These are phyloP conservation scores for Meloidogyne floridensis DNA, from an alignment of 1,140 invertebrate genomes.

Conservation along the genomic window DNA sequence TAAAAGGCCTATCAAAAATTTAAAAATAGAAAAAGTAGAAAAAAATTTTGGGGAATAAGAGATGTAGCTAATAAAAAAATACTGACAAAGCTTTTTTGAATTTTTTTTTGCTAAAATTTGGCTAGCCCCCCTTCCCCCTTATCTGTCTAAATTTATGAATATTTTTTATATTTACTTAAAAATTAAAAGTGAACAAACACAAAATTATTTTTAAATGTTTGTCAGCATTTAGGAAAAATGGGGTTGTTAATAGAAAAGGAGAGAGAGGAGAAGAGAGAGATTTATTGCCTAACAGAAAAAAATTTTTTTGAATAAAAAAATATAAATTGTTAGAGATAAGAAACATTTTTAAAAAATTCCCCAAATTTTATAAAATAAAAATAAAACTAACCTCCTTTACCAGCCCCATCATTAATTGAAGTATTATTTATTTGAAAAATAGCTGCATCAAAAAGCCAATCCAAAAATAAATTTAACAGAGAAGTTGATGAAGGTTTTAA, in stretches of 20 bases:
- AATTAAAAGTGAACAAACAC: neutral
- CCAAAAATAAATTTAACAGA: neutral
- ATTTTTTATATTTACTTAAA: neutral
- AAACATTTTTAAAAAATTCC: no score
- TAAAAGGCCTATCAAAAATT: no score
- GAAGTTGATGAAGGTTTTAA: neutral
- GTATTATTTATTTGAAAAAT: neutral
- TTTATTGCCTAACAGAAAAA: no score
- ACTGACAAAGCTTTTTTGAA: neutral
- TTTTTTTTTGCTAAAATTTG: neutral
- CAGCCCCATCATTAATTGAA: neutral
- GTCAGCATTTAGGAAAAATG: neutral
- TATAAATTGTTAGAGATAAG: no score
- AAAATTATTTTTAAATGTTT: neutral
- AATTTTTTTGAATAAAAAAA: no score
- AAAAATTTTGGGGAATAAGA: no score
- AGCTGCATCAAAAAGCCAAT: conserved; percentile 8
- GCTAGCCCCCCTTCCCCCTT: neutral
- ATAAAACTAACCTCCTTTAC: neutral
- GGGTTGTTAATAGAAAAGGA: neutral
- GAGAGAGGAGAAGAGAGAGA: no score
- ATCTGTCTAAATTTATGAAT: conserved; percentile 1
- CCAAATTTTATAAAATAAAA: neutral
- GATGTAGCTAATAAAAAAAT: neutral
- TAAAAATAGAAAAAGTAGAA: no score